phyloP scores from a whole-genome alignment of 2,113 vertebrate species.

The Archilochus colubris region DNA sequence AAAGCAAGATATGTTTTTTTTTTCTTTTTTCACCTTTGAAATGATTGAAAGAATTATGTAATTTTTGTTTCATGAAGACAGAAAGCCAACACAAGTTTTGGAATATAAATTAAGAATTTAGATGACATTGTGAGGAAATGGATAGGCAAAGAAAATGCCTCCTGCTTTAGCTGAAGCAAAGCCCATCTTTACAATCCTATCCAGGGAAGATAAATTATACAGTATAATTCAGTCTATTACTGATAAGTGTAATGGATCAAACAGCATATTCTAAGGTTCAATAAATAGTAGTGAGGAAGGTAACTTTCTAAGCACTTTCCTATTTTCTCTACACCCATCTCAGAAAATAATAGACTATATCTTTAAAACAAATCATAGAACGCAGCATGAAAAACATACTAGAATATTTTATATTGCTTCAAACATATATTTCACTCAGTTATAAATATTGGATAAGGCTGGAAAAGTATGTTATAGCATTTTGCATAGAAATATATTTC shows the following conservation, averaged over 20 bases:
- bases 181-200: conserved; percentile 53
- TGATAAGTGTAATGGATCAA: conserved; percentile 73
- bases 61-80: conserved; percentile 59
- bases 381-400: neutral
- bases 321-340: conserved; percentile 44
- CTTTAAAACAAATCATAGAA: conserved; percentile 28
- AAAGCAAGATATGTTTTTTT: conserved; percentile 29
- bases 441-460: neutral
- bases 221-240: conserved; percentile 56
- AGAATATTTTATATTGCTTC: neutral
- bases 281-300: neutral
- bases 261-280: conserved; percentile 66
- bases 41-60: conserved; percentile 29
- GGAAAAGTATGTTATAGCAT: neutral
- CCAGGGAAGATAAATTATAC: conserved; percentile 49
- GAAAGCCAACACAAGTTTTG: conserved; percentile 48
- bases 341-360: conserved; percentile 25
- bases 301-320: conserved; percentile 30
- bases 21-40: conserved; percentile 56
- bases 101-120: conserved; percentile 74
- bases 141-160: conserved; percentile 52
- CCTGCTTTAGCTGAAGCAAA: conserved; percentile 31
- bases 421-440: neutral
- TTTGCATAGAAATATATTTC: conserved; percentile 27
- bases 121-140: conserved; percentile 68